A percentile compares a stretch with the other conserved stretches of the same genome.
Evolutionary conservation across 2,113 vertebrate genomes (phyloP).

Genomic region (Crotophaga sulcirostris): DNA sequence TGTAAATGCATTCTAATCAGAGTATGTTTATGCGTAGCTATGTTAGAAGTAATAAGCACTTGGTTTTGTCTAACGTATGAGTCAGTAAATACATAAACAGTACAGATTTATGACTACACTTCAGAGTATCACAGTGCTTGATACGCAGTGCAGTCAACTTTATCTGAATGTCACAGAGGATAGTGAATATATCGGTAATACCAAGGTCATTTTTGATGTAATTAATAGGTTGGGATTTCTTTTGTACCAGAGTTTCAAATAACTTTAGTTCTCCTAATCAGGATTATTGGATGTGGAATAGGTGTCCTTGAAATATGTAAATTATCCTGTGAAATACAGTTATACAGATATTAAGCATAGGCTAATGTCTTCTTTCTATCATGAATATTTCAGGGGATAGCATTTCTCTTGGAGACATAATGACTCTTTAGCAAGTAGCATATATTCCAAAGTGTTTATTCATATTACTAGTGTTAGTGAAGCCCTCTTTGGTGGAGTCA

Average conservation of each 20-base stretch:
- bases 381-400: background rate
- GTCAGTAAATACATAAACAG: background rate
- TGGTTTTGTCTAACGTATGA: background rate
- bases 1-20: background rate
- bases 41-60: background rate
- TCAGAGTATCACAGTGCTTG: background rate
- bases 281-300: background rate
- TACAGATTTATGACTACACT: slow-evolving; percentile 1
- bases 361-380: background rate
- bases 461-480: accelerated
- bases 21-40: background rate
- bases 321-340: background rate
- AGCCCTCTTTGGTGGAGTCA: background rate
- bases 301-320: background rate
- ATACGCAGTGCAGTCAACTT: background rate
- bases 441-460: background rate
- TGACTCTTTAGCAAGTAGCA: background rate
- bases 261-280: background rate
- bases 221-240: slow-evolving; percentile 11
- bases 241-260: background rate
- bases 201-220: slow-evolving; percentile 5
- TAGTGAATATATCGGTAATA: background rate
- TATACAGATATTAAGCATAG: background rate
- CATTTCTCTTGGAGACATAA: background rate
- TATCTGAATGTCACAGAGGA: background rate